Conservation (phyloP, 2,888 invertebrate species). For the Dysmachus trigonus region DNA sequence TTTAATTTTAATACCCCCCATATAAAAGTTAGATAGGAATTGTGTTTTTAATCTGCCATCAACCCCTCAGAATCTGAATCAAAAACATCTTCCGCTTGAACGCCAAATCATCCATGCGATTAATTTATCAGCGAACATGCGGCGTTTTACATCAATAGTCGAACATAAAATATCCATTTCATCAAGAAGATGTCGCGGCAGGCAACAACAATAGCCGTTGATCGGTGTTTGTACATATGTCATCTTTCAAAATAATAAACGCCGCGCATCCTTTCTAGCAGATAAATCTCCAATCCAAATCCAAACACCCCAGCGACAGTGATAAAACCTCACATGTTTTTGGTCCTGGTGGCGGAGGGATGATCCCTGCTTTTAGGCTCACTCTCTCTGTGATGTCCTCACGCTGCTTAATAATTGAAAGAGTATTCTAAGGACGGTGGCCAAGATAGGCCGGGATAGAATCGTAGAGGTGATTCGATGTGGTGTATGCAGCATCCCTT, state of each 20-base stretch:
- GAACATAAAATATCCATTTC: not conserved
- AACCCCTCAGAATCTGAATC: no score
- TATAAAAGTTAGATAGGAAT: no score
- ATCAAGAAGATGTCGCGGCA: not conserved
- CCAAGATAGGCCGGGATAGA: not conserved
- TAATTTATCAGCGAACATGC: not conserved
- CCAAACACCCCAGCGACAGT: not conserved
- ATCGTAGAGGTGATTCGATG: not conserved
- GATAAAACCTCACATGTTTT: slow-evolving; percentile 24
- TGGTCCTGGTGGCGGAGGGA: not conserved
- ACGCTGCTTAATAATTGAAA: slow-evolving; percentile 32
- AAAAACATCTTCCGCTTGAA: no score
- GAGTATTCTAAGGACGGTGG: not conserved
- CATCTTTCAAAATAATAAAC: slow-evolving; percentile 49
- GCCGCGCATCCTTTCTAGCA: not conserved
- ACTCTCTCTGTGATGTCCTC: not conserved
- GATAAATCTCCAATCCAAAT: not conserved
- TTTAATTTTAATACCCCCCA: no score
- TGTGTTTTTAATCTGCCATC: no score
- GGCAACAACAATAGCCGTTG: not conserved
- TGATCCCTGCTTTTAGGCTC: slow-evolving; percentile 6
- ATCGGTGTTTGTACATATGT: slow-evolving; percentile 48
- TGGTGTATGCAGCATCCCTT: slow-evolving; percentile 1
- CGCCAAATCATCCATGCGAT: not conserved
- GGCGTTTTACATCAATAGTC: not conserved